Conservation (phyloP, 2,888 invertebrate species). For the Eupithecia exiguata region DNA sequence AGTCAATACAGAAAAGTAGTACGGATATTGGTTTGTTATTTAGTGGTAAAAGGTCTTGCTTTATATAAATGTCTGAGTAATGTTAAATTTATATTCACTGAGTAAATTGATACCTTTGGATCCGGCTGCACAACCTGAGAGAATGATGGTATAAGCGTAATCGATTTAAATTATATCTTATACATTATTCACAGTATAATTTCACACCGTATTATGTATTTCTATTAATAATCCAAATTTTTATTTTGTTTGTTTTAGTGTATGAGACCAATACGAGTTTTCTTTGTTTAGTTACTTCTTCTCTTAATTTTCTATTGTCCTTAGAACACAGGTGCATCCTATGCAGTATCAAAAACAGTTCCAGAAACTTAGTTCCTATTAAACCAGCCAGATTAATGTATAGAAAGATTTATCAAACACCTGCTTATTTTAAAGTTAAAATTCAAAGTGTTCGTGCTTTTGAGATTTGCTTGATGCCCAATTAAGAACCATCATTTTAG, state of each 20-base stretch:
- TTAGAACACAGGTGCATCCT: not conserved
- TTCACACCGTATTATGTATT: not conserved
- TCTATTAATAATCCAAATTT: not conserved
- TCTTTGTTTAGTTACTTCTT: not conserved
- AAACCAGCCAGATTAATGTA: not conserved
- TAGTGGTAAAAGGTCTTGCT: not conserved
- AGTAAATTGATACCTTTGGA: not conserved
- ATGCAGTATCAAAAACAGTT: not conserved
- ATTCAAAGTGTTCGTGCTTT: conserved; percentile 20
- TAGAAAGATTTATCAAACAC: not conserved
- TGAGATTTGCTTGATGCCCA: conserved; percentile 25
- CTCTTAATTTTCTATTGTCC: not conserved
- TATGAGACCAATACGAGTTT: not conserved
- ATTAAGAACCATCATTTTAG: conserved; percentile 29
- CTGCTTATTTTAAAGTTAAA: conserved; percentile 8
- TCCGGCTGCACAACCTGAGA: not conserved
- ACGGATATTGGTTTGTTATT: conserved; percentile 3
- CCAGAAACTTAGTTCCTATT: not conserved
- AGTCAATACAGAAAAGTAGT: conserved; percentile 8
- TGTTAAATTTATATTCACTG: not conserved
- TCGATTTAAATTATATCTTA: not conserved
- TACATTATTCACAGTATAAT: not conserved
- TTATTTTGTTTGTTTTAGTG: not conserved
- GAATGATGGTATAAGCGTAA: not conserved
- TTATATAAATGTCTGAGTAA: not conserved